phyloP scores from a whole-genome alignment of 1,140 invertebrate genomes.

The Antheraea mylitta region DNA sequence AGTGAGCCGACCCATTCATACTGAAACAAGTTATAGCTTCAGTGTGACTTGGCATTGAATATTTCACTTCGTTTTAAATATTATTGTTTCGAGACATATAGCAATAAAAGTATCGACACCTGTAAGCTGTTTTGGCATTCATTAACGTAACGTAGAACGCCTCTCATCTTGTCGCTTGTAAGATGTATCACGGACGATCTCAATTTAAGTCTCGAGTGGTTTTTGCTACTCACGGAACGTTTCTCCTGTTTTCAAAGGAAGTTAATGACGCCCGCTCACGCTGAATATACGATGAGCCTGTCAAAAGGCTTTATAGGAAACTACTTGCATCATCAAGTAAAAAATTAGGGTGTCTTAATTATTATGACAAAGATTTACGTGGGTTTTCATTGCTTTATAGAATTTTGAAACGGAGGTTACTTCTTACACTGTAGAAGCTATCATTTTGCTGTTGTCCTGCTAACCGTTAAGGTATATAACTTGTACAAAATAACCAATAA shows the following conservation, averaged over 20 bases:
- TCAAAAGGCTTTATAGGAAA: conserved; percentile 48
- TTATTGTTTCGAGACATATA: too few species aligned
- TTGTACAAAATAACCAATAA: too few species aligned
- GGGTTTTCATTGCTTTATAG: not conserved
- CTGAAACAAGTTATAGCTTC: too few species aligned
- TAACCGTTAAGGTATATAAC: too few species aligned
- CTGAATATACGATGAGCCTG: conserved; percentile 45
- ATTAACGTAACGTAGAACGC: not conserved
- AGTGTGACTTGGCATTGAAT: too few species aligned
- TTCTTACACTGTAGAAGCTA: too few species aligned
- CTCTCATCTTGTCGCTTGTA: conserved; percentile 12
- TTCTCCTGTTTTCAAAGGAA: conserved; percentile 49
- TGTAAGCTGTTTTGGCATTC: not conserved
- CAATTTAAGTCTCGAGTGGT: conserved; percentile 56
- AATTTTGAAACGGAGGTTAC: too few species aligned
- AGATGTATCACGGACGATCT: conserved; percentile 41
- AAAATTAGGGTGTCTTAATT: conserved; percentile 33
- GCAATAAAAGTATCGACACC: too few species aligned
- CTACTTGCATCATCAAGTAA: conserved; percentile 39
- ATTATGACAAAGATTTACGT: conserved; percentile 13
- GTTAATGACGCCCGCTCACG: conserved; percentile 52
- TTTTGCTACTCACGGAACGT: conserved; percentile 50
- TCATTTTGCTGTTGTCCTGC: too few species aligned
- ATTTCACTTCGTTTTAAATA: too few species aligned
- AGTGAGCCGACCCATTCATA: too few species aligned